Base-by-base conservation (phyloP, 2,888 invertebrate genomes). In the Penaeus monodon region DNA sequence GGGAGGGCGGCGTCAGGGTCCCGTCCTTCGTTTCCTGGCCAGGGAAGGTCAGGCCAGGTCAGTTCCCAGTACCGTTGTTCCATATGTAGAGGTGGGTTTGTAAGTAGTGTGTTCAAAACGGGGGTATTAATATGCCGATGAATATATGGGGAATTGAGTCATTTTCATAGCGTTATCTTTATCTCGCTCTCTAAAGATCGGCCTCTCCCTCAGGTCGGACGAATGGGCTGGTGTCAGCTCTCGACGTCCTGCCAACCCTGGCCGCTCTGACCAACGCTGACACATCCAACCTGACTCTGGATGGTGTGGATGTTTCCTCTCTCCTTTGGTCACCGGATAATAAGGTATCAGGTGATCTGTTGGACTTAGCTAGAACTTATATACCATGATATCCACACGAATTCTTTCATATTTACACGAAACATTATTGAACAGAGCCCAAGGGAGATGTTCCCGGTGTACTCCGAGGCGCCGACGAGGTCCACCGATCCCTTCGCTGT, bases 1-100 rank as follows among this genome's bases (percentile, higher is more conserved):
- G 91, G 91, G 91, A 91, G 79, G 91, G 90, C 6, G 91, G 91
- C 7, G 90, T 91, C 82, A 85, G 91, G 81, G 91, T 91, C 2
- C 91, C 91, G 14, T 80, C 90, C 73, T 90, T 91, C 77, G 81
- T 91, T 14, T 85, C 89, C 78, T 91, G 91, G 91, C 91, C 90
- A 14, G 76, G 84, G 3, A 70, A 80, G 22, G 78, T 91, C 68
- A 24, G 44, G 6, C 89, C 89, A 33, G 87, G 90, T 85, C 63
- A 68, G 57, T 57, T 12, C n/a, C n/a, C 49, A n/a, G 24, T 44
- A 7, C 2, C 44, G 0, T 17, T 57, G 49, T 57, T 14, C 49
- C 17, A 57, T 2, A 57, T 57, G 14, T 57, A 1, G 4, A 57
- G 14, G 38, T 38, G 49, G 49, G 14, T 49, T 49, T 57, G 14